Evolutionary conservation across 2,113 vertebrate genomes (phyloP).

Genomic region (Dendrocopos noguchii): DNA sequence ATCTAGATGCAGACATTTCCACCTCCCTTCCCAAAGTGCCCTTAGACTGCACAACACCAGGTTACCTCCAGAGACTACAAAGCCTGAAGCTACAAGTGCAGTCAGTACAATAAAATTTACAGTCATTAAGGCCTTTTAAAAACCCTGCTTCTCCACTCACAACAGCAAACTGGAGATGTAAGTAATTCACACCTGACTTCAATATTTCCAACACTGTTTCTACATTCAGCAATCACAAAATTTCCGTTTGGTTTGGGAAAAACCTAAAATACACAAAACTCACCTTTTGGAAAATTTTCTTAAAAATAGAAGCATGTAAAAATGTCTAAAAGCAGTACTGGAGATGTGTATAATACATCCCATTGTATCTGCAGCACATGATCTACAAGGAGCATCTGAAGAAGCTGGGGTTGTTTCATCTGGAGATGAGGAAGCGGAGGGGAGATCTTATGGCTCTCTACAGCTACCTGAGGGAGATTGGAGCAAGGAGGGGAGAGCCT

Average conservation of each 20-base stretch:
- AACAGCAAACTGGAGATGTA: background rate
- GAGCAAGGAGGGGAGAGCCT: too few relatives aligned
- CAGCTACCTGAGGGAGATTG: too few relatives aligned
- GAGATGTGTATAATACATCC: background rate
- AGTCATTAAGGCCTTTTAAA: background rate
- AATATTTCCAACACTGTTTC: background rate
- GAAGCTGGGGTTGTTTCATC: too few relatives aligned
- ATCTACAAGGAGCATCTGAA: too few relatives aligned
- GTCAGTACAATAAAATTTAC: background rate
- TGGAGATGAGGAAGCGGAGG: too few relatives aligned
- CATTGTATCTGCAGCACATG: background rate
- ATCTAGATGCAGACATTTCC: background rate
- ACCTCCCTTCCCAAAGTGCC: background rate
- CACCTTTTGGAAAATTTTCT: background rate
- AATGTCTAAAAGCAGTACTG: background rate
- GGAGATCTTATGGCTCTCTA: too few relatives aligned
- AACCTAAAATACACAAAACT: background rate
- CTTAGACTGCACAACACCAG: background rate
- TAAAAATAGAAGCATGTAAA: background rate
- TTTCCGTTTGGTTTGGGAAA: background rate
- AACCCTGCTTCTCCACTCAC: background rate
- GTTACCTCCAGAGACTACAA: background rate
- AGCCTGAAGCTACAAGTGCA: background rate
- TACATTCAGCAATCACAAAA: slow-evolving; percentile 56
- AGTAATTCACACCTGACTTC: slow-evolving; percentile 19